Conservation (phyloP, 2,888 invertebrate species). For the Minunthozetes semirufus region DNA sequence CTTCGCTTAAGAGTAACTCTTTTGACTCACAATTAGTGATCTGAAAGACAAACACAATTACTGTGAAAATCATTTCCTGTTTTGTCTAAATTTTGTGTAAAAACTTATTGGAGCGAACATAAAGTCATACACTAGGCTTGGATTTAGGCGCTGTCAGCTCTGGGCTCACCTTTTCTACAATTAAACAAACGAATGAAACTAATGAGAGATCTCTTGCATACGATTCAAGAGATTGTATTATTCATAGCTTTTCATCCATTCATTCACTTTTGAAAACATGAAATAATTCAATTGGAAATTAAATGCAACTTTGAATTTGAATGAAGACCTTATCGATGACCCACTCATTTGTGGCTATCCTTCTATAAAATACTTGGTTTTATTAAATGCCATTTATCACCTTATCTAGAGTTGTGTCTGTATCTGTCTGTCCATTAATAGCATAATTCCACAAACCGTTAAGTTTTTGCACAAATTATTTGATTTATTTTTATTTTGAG, state of each 20-base stretch:
- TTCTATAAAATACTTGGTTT: too few species aligned
- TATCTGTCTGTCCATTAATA: too few species aligned
- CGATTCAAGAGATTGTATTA: background rate
- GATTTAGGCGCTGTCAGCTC: background rate
- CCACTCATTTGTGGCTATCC: background rate
- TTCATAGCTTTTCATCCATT: background rate
- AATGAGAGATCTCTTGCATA: conserved; percentile 19
- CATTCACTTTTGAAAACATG: background rate
- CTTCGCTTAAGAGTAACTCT: background rate
- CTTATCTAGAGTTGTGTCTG: background rate
- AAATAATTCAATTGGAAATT: background rate
- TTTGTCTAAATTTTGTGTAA: background rate
- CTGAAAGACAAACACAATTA: background rate
- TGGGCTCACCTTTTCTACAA: background rate
- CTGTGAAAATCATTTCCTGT: conserved; percentile 18
- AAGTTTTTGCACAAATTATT: background rate
- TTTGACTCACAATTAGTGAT: background rate
- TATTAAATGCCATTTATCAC: too few species aligned
- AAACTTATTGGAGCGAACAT: conserved; percentile 19
- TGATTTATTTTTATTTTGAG: background rate
- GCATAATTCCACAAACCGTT: too few species aligned
- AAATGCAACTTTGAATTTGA: background rate
- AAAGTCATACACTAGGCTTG: too few species aligned
- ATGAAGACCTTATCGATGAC: conserved; percentile 21
- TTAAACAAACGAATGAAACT: background rate